These are phyloP conservation scores for Melinopterus prodromus DNA, from an alignment of 2,888 invertebrate genomes.

Conservation along the genomic window DNA sequence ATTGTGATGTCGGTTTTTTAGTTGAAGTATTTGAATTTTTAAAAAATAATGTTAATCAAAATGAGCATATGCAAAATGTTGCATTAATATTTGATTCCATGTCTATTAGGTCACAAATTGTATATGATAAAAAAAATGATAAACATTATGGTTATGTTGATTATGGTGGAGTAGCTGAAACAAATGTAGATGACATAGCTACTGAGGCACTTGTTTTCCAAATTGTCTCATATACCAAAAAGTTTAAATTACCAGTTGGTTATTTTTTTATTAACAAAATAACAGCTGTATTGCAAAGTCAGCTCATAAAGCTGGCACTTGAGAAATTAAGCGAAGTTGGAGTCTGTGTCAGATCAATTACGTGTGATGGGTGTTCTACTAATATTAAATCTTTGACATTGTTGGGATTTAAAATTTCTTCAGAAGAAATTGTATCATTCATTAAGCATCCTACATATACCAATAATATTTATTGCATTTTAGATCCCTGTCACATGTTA, in stretches of 20 bases:
- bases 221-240: constrained; percentile 6
- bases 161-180: constrained; percentile 6
- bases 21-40: neutral
- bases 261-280: constrained; percentile 8
- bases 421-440: neutral
- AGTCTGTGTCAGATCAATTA: constrained; percentile 12
- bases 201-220: constrained; percentile 8
- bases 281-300: constrained; percentile 9
- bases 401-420: constrained; percentile 6
- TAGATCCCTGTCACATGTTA: constrained; percentile 27
- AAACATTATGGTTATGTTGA: neutral
- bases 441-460: constrained; percentile 10
- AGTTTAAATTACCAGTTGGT: neutral
- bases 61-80: neutral
- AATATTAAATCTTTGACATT: constrained; percentile 8
- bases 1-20: neutral
- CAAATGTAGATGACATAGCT: neutral
- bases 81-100: neutral
- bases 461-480: constrained; percentile 19
- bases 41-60: neutral
- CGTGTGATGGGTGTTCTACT: constrained; percentile 13
- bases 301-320: constrained; percentile 8
- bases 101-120: neutral
- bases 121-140: neutral
- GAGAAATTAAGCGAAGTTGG: neutral